Evolutionary conservation across 2,888 invertebrate species (phyloP), one percentile per base, ranked within the genome.

Genomic region (Sycophila texana): DNA sequence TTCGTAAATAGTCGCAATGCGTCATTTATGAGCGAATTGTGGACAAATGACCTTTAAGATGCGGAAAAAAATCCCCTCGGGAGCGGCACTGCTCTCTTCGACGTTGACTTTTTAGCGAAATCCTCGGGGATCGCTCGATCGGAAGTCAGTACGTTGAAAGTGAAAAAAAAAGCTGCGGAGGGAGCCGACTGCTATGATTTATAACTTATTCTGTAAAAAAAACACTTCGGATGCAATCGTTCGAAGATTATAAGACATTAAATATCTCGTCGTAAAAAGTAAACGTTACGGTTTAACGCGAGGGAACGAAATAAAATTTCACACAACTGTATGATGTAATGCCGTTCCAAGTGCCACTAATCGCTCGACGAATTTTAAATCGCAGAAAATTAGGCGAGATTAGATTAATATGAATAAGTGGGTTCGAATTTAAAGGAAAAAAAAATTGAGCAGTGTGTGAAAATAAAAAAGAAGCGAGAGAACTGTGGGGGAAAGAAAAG

Each of bases 31-130:
- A 86, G 84, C 82, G 87, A 88, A 86, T 87, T 86, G 88, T 85
- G 88, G 88, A 88, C 88, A 88, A 89, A 89, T 89, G 88, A 88
- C 84, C 85, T 84, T 83, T 83, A 83, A 83, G 84, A 85, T 82
- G 53, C 5, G 61, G n/a, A 58, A 65, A 63, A 65, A 63, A 65
- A 0, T 55, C 39, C 53, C 55, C 53, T 20, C 30, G 30, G 0
- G 16, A 16, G 51, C 65, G 16, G 4, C 0, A 39, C 30, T 49
- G 66, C 5, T 7, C 39, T 39, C 39, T 39, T 39, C n/a, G 26
- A 5, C 20, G 13, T 30, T 22, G 26, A 14, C 12, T 18, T 61
- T 72, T 66, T 66, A 20, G 66, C 68, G 18, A 55, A 55, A 22
- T 14, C 20, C 7, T 47, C 51, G 66, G 12, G 7, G 49, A n/a